Evolutionary conservation across 2,888 invertebrate genomes (phyloP).

Genomic region (Strigamia crassipes): DNA sequence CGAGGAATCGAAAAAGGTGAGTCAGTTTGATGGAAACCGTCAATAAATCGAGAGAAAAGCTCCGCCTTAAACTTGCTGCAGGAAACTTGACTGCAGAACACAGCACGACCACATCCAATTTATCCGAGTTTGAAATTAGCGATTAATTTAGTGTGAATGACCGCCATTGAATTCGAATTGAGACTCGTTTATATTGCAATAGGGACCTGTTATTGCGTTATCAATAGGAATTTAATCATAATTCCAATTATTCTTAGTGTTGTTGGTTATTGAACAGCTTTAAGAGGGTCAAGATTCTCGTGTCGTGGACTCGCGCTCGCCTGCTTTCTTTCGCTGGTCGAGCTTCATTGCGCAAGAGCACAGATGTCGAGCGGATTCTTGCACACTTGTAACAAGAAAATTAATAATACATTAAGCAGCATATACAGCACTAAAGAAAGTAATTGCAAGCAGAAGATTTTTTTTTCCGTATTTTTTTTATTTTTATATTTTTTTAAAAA

Average conservation of each 20-base stretch:
- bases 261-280: not conserved
- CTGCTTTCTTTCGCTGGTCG: constrained; percentile 36
- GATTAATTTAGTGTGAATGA: not conserved
- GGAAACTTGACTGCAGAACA: not conserved
- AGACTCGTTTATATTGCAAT: constrained; percentile 11
- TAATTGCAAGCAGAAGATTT: not conserved
- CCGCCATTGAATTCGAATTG: not conserved
- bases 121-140: constrained; percentile 1
- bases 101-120: not conserved
- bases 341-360: constrained; percentile 36
- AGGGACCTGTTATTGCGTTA: not conserved
- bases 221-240: not conserved
- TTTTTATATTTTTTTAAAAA: not conserved
- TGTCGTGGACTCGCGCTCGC: constrained; percentile 13
- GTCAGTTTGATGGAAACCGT: constrained; percentile 3
- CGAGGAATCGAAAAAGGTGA: not conserved
- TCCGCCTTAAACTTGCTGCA: constrained; percentile 3
- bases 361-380: constrained; percentile 38
- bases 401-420: constrained; percentile 42
- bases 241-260: constrained; percentile 12
- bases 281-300: constrained; percentile 32
- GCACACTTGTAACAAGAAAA: constrained; percentile 38
- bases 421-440: constrained; percentile 4
- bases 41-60: constrained; percentile 29
- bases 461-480: not conserved